A percentile compares a stretch with the other conserved stretches of the same genome.
These are phyloP conservation scores for Pogona vitticeps DNA, from an alignment of 2,113 vertebrate species.

Conservation along the genomic window DNA sequence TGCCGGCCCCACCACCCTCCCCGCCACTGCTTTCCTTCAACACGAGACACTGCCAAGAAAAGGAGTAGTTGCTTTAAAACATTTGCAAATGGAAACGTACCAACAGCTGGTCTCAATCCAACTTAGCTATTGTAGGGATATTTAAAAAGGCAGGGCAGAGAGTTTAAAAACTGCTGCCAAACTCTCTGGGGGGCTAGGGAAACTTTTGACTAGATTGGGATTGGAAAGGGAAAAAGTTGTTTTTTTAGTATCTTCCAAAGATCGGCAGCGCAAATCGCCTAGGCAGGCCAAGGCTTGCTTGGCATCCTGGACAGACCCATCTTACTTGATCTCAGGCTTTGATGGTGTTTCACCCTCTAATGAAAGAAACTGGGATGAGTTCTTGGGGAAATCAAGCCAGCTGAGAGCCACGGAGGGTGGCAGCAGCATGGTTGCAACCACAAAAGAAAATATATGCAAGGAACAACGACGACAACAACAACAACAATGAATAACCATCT, in stretches of 20 bases:
- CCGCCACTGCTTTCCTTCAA: conserved; percentile 11
- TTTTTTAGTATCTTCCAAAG: conserved; percentile 78
- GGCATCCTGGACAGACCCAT: conserved; percentile 69
- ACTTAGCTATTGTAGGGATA: conserved; percentile 81
- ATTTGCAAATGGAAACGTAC: conserved; percentile 84
- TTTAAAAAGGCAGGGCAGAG: conserved; percentile 83
- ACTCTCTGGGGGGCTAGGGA: conserved; percentile 78
- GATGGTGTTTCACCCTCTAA: conserved; percentile 46
- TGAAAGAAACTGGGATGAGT: neutral
- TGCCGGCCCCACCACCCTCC: no score
- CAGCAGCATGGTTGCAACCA: neutral
- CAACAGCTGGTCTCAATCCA: conserved; percentile 84
- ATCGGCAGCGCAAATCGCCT: conserved; percentile 71
- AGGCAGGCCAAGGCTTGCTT: conserved; percentile 74
- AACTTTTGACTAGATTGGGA: conserved; percentile 81
- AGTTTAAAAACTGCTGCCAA: conserved; percentile 83
- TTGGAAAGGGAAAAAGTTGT: conserved; percentile 42
- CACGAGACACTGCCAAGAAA: conserved; percentile 78
- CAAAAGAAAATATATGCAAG: no score
- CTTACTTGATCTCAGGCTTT: conserved; percentile 72
- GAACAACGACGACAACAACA: no score
- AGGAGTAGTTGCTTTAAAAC: conserved; percentile 84
- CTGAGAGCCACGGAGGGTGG: neutral
- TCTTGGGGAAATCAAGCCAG: neutral
- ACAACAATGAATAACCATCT: no score